A percentile compares a stretch with the other conserved stretches of the same genome.
Conservation (phyloP, 64 coral and sea anemone species). For the Montipora efflorescens region DNA sequence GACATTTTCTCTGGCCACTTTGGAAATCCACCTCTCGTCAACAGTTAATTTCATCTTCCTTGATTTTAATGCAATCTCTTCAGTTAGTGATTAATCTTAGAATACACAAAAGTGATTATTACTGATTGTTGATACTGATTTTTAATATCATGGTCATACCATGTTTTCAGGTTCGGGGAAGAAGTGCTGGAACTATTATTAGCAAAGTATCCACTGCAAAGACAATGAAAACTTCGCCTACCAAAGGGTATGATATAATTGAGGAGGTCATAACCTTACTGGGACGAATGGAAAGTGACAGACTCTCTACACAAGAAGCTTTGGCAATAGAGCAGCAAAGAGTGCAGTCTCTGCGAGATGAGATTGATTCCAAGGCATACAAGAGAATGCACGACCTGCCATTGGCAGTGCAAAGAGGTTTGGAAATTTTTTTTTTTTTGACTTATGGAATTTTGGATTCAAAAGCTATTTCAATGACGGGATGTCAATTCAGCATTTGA, state of each 20-base stretch:
- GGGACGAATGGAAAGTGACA: slow-evolving; percentile 87
- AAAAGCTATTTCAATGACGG: too few relatives aligned
- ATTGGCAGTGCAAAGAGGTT: slow-evolving; percentile 95
- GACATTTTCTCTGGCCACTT: too few relatives aligned
- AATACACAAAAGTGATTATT: too few relatives aligned
- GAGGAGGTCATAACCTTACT: slow-evolving; percentile 88
- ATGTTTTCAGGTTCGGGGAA: slow-evolving; percentile 48
- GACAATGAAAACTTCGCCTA: slow-evolving; percentile 11
- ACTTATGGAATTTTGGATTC: too few relatives aligned
- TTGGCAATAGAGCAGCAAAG: slow-evolving; percentile 73
- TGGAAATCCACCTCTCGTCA: too few relatives aligned
- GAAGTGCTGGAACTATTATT: slow-evolving; percentile 48
- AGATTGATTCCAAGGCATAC: slow-evolving; percentile 89
- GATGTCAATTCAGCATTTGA: too few relatives aligned
- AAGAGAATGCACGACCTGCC: slow-evolving; percentile 90
- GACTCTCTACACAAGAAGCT: slow-evolving; percentile 76
- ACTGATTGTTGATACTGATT: too few relatives aligned
- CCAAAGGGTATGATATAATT: slow-evolving; percentile 67
- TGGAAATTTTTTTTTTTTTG: too few relatives aligned
- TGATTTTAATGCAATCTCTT: too few relatives aligned
- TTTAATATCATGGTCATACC: too few relatives aligned
- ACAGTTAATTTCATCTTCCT: too few relatives aligned
- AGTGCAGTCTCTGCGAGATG: slow-evolving; percentile 68
- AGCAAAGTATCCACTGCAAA: slow-evolving; percentile 39
- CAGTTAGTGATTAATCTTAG: too few relatives aligned